Base-by-base conservation (phyloP, 2,888 invertebrate species). In the Drosophila anomelani region DNA sequence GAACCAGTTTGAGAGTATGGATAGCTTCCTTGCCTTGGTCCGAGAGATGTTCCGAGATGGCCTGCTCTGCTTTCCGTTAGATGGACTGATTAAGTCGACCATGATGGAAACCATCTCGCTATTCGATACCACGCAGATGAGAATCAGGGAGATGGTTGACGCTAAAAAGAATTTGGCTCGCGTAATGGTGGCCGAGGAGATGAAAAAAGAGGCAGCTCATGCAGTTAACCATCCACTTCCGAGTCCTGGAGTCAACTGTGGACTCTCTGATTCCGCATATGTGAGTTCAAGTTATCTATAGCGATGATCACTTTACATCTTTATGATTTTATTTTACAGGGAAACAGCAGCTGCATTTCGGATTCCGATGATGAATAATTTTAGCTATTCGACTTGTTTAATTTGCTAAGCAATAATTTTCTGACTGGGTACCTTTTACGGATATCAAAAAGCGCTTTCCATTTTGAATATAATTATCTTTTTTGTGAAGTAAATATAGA, bases 1-100 rank as follows among this genome's bases (percentile, higher is more conserved):
- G 2, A 20, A 72, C 13, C 8, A 57, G 0, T 68, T 71, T 3
- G 23, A 66, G 0, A 46, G 4, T 0, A 39, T 85, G 1, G 70
- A 80, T 0, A 26, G n/a, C 0, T 84, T 80, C 7, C 34, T 68
- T 2, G 5, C 0, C 2, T 49, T 20, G 8, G 17, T 84, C 7
- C 39, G 55, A 0, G 23, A 12, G 3, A 80, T 80, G 80, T 66
- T 78, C 39, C 57, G 58, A 4, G 73, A 76, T 39, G 59, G 34
- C 4, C 1, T 32, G 10, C 15, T 12, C 7, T 20, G 38, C 12
- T 59, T 54, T 15, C 26, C 54, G 5, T 5, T 12, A 3, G 55
- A 39, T 0, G 55, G 17, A 20, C 15, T 59, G 8, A 9, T 53
- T 5, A 39, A 20, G 39, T n/a, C 12, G 0, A n/a, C n/a, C n/a